phyloP scores from a whole-genome alignment of 2,113 vertebrate genomes.

The Pseudopipra pipra region DNA sequence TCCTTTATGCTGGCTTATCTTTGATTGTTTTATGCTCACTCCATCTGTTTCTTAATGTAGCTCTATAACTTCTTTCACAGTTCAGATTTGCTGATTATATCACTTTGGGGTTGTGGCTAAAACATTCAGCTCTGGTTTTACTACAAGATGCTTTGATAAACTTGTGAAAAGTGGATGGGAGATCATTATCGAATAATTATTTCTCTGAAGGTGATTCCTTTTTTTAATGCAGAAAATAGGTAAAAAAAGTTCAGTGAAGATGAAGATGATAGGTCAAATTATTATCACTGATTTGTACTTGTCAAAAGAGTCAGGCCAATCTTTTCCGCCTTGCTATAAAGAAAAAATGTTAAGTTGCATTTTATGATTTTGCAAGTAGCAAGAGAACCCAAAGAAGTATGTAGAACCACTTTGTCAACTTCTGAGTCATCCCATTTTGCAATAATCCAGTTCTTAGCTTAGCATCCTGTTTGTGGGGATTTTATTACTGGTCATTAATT shows the following conservation, averaged over 20 bases:
- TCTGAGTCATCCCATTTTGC: slow-evolving; percentile 32
- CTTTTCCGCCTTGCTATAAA: neutral
- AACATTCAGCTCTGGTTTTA: neutral
- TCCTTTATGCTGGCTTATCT: slow-evolving; percentile 16
- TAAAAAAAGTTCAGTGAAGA: neutral
- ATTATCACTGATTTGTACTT: neutral
- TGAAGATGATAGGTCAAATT: neutral
- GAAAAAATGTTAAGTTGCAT: neutral
- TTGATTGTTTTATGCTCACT: slow-evolving; percentile 8
- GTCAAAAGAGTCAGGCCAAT: neutral
- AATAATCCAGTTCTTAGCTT: slow-evolving; percentile 15
- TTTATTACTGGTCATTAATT: slow-evolving; percentile 62
- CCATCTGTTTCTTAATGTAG: slow-evolving; percentile 26
- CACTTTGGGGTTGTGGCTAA: neutral
- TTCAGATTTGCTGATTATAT: neutral
- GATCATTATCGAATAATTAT: slow-evolving; percentile 38
- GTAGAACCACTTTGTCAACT: neutral
- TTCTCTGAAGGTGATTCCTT: slow-evolving; percentile 8
- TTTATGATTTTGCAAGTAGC: neutral
- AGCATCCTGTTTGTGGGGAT: neutral
- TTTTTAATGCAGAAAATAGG: neutral
- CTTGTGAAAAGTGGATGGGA: neutral
- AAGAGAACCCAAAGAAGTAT: neutral
- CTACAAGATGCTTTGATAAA: neutral
- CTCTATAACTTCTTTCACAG: neutral